Evolutionary conservation across 2,797 vertebrate genomes (phyloP), one percentile per base, ranked within the genome.

Genomic region (Arremon brunneinucha): DNA sequence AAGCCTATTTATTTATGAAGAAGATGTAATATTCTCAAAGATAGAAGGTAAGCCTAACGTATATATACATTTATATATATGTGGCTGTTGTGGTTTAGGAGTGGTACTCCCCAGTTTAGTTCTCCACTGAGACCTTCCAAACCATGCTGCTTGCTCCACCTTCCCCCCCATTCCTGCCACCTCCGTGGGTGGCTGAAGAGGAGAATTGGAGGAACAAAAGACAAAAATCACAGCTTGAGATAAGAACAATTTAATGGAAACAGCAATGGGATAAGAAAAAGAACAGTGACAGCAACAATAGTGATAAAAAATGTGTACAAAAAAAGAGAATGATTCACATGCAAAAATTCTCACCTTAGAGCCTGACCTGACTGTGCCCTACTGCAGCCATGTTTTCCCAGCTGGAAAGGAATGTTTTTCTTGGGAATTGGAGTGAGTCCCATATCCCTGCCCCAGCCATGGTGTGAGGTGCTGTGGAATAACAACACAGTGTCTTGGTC

Each of bases 291-390:
- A 21, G 30, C 26, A 41, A 43, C 34, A 62, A 27, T 8, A 62
- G 21, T 43, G 49, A 62, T 47, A 55, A 75, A 12, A 43, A 55
- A 60, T 43, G 3, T n/a, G 10, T 43, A 43, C 22, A 20, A 43
- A 62, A 27, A 12, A 28, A n/a, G 19, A 23, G 15, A 68, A 35
- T 35, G 2, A 68, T 32, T 62, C 15, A 14, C 41, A 3, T 49
- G 55, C 41, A 62, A 37, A 43, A 55, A 37, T 49, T 15, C 35
- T 55, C 35, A 49, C 27, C 35, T 53, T 22, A 43, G 78, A 43
- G 55, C 27, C 55, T 53, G 32, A 35, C 22, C 19, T 0, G 1
- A 44, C 10, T 1, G 1, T 32, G 28, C 41, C 35, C 22, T 62
- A 12, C 9, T 47, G 32, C 41, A 62, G 35, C 62, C 22, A 6